Percentiles rank a stretch among this genome's conserved stretches.
Conservation (phyloP, 2,797 vertebrate genomes). For the Denticeps clupeoides region DNA sequence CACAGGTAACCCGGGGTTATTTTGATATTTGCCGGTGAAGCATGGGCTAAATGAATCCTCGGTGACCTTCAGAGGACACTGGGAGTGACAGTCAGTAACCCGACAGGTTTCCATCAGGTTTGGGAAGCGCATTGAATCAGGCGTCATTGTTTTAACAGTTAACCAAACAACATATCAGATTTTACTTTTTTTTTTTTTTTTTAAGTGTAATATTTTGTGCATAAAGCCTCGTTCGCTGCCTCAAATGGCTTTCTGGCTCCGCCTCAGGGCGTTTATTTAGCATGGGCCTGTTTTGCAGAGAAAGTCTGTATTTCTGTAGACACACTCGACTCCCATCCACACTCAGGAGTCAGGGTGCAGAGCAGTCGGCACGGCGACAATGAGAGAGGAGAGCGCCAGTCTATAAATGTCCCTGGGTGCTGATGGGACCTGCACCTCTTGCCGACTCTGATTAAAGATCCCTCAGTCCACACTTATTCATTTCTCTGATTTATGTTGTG, state of each 20-base stretch:
- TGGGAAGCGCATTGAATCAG: no score
- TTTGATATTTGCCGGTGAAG: no score
- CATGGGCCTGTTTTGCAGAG: not conserved
- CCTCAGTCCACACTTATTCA: constrained; percentile 16
- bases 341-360: constrained; percentile 8
- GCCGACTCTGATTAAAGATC: constrained; percentile 26
- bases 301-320: not conserved
- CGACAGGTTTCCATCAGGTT: no score
- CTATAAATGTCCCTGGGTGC: constrained; percentile 16
- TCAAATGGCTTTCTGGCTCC: not conserved
- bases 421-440: constrained; percentile 17
- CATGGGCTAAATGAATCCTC: no score
- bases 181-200: no score
- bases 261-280: not conserved
- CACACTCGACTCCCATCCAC: not conserved
- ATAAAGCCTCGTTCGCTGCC: no score
- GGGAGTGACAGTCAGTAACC: no score
- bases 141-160: no score
- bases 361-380: constrained; percentile 2
- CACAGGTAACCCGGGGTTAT: no score
- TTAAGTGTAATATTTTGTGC: no score
- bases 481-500: constrained; percentile 28
- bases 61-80: no score
- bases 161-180: no score
- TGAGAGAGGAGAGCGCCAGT: constrained; percentile 5